Evolutionary conservation across 2,113 vertebrate species (phyloP).

Genomic region (Nothocercus nigrocapillus): DNA sequence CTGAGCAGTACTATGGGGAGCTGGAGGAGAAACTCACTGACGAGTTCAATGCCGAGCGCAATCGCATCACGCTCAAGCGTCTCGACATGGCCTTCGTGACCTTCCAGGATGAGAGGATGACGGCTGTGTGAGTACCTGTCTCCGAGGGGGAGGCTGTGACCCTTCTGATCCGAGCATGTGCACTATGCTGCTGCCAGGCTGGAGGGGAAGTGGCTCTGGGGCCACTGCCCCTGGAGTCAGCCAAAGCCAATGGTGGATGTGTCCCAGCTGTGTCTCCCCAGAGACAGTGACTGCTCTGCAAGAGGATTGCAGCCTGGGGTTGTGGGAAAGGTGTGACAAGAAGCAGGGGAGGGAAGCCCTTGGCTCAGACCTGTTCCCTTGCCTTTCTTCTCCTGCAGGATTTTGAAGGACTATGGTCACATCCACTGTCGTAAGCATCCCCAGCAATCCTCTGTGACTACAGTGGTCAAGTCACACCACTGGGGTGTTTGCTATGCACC

Average conservation of each 20-base stretch:
- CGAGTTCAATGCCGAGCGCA: slow-evolving; percentile 95
- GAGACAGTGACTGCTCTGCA: accelerated
- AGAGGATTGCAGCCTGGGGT: background rate
- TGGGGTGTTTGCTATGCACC: slow-evolving; percentile 89
- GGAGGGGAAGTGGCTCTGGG: background rate
- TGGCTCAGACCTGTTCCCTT: background rate
- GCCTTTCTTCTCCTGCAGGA: slow-evolving; percentile 73
- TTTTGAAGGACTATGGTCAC: slow-evolving; percentile 87
- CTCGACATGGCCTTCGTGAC: slow-evolving; percentile 94
- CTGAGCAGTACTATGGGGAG: slow-evolving; percentile 96
- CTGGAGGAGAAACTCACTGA: slow-evolving; percentile 95
- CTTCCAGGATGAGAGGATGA: slow-evolving; percentile 93
- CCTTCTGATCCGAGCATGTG: no score
- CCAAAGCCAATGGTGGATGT: background rate
- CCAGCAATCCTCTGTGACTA: slow-evolving; percentile 93
- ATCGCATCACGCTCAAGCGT: slow-evolving; percentile 86
- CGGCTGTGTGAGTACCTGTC: slow-evolving; percentile 84
- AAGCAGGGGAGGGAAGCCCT: background rate
- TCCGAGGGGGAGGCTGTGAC: accelerated
- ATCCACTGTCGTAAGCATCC: slow-evolving; percentile 80
- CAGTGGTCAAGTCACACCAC: slow-evolving; percentile 85
- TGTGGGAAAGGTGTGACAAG: background rate
- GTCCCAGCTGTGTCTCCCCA: background rate
- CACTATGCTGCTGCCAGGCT: background rate
- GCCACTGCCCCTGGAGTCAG: background rate